phyloP scores from a whole-genome alignment of 2,797 vertebrate genomes.

The Darevskia nairensis region DNA sequence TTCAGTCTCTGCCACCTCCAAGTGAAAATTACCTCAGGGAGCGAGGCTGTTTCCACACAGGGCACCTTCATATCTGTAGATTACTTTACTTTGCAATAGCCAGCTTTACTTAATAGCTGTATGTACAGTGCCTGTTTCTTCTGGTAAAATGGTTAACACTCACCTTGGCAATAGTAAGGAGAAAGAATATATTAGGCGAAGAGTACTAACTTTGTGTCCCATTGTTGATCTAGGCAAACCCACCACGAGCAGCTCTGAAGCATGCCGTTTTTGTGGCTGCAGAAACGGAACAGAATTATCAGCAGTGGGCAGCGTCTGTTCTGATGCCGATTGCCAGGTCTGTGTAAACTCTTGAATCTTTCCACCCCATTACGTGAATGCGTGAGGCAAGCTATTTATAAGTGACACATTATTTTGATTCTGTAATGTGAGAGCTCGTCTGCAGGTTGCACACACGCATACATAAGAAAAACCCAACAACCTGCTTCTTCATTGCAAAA shows the following conservation, averaged over 20 bases:
- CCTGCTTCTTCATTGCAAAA: not conserved
- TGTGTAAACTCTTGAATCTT: not conserved
- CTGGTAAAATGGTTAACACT: not conserved
- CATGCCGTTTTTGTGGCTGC: constrained; percentile 97
- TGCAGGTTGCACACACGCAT: not conserved
- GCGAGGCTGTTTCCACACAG: not conserved
- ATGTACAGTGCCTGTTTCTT: not conserved
- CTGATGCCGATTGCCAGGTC: constrained; percentile 97
- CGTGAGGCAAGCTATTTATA: not conserved
- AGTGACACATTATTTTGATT: not conserved
- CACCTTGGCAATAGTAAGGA: not conserved
- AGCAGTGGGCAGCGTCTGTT: constrained; percentile 96
- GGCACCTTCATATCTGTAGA: not conserved
- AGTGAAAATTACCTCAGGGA: not conserved
- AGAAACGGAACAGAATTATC: constrained; percentile 96
- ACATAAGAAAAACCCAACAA: not conserved
- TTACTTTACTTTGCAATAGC: not conserved
- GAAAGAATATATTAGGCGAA: not conserved
- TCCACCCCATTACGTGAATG: not conserved
- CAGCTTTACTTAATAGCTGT: not conserved
- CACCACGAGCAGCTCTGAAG: constrained; percentile 94
- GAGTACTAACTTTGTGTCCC: not conserved
- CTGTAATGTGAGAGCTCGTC: not conserved
- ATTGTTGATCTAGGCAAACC: constrained; percentile 91
- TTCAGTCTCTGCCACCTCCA: not conserved